Evolutionary conservation across 1,140 invertebrate genomes (phyloP).

Genomic region (Temnothorax longispinosus): DNA sequence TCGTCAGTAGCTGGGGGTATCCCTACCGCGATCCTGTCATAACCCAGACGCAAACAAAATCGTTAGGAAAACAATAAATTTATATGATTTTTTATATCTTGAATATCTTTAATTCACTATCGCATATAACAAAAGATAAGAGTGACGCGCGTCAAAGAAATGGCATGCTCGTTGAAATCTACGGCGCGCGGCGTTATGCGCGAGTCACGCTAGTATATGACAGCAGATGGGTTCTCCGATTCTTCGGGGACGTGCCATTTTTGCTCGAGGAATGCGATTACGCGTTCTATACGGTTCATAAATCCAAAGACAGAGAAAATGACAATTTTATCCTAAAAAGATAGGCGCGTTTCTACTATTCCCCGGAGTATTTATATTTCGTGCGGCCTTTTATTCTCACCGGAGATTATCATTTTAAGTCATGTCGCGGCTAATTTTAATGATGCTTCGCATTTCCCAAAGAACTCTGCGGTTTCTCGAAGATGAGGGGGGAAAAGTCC

Average conservation of each 20-base stretch:
- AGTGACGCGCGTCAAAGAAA: background rate
- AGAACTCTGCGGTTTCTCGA: background rate
- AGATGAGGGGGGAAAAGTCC: background rate
- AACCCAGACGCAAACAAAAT: slow-evolving; percentile 64
- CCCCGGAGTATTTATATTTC: background rate
- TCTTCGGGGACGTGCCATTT: background rate
- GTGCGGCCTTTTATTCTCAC: background rate
- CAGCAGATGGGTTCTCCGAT: background rate
- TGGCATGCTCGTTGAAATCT: background rate
- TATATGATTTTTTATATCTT: background rate
- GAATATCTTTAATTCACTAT: background rate
- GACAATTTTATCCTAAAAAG: background rate
- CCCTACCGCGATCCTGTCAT: slow-evolving; percentile 87
- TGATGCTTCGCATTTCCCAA: background rate
- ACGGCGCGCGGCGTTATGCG: background rate
- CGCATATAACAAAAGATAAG: background rate
- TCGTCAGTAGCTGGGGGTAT: slow-evolving; percentile 86
- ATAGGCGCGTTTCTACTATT: background rate
- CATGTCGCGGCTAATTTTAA: background rate
- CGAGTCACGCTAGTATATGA: background rate
- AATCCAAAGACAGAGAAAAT: background rate
- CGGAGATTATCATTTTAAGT: background rate
- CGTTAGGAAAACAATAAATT: background rate
- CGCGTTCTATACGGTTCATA: background rate
- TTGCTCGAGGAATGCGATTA: background rate